A percentile compares a stretch with the other conserved stretches of the same genome.
Evolutionary conservation across 2,113 vertebrate species (phyloP).

Genomic region (Cairina moschata): DNA sequence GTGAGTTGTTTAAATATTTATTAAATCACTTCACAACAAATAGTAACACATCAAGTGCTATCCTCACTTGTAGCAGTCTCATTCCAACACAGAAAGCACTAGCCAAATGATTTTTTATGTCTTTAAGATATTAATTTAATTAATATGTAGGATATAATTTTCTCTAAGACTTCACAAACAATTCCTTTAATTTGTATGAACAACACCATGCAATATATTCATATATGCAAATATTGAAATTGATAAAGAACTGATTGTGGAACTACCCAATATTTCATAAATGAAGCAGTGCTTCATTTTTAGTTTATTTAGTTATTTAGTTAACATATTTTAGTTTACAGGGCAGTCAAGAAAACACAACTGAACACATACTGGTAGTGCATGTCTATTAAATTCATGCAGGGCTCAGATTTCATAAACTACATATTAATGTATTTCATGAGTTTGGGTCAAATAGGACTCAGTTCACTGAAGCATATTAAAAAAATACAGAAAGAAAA

Average conservation of each 20-base stretch:
- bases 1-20: slow-evolving; percentile 73
- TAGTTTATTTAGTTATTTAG: too few species aligned
- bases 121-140: slow-evolving; percentile 38
- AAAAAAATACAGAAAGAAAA: not conserved
- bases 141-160: slow-evolving; percentile 35
- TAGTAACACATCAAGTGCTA: slow-evolving; percentile 68
- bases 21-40: slow-evolving; percentile 76
- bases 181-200: not conserved
- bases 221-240: not conserved
- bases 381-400: not conserved
- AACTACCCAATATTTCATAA: not conserved
- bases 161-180: not conserved
- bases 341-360: not conserved
- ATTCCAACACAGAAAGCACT: slow-evolving; percentile 44
- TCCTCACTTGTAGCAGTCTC: slow-evolving; percentile 49
- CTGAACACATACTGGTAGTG: fast-evolving
- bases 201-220: not conserved
- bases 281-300: not conserved
- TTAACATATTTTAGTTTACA: not conserved
- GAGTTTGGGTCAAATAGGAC: not conserved
- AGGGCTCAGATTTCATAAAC: not conserved
- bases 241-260: not conserved
- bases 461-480: not conserved
- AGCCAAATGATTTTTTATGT: slow-evolving; percentile 26
- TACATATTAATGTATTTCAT: not conserved